Percentiles rank a stretch among this genome's conserved stretches.
Evolutionary conservation across 2,113 vertebrate species (phyloP).

Genomic region (Erpornis zantholeuca): DNA sequence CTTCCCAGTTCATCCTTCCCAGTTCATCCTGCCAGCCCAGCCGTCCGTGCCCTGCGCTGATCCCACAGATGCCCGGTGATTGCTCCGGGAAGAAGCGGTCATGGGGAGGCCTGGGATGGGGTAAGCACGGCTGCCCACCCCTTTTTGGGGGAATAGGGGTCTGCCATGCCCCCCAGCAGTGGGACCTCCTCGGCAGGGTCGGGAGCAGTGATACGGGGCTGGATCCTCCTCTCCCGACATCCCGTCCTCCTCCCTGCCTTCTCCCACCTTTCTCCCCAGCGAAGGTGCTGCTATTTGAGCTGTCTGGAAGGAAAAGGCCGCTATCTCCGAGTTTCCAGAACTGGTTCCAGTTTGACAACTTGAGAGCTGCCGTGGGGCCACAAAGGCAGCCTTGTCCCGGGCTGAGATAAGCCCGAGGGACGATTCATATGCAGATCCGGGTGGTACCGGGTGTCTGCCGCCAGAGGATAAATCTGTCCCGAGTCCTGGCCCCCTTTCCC

Average conservation of each 20-base stretch:
- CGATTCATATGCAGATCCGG: constrained; percentile 56
- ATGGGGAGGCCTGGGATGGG: background rate
- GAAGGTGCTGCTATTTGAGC: background rate
- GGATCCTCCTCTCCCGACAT: background rate
- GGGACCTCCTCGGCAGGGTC: background rate
- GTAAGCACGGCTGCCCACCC: fast-evolving
- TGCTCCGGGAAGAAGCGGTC: background rate
- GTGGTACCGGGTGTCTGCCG: constrained; percentile 10
- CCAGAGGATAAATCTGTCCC: constrained; percentile 1
- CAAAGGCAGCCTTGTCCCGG: constrained; percentile 47
- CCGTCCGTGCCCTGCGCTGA: background rate
- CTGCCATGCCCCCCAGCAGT: fast-evolving
- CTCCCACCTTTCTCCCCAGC: background rate
- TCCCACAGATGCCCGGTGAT: background rate
- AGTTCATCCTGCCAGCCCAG: background rate
- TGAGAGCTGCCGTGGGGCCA: background rate
- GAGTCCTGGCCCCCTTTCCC: background rate
- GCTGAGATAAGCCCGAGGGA: background rate
- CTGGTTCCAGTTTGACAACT: background rate
- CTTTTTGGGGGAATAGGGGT: background rate
- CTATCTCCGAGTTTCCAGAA: background rate
- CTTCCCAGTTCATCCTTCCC: background rate
- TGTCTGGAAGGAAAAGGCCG: background rate
- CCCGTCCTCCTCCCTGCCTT: background rate
- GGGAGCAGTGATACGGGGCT: background rate